Conservation (phyloP, 2,888 invertebrate species). For the Oscheius sp. region DNA sequence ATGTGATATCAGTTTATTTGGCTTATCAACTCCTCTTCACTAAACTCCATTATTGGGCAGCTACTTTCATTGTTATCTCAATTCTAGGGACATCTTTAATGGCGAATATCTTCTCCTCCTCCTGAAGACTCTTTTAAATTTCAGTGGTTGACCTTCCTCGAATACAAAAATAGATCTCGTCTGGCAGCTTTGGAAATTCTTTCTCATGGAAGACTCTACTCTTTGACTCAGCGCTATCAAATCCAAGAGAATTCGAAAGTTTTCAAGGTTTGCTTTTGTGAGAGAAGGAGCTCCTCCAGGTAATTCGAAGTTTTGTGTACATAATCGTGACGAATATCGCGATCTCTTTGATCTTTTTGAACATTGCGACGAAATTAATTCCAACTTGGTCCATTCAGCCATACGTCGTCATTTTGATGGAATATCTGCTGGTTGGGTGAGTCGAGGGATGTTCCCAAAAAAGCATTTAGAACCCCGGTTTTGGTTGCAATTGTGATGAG, state of each 20-base stretch:
- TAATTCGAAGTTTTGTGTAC: conserved; percentile 20
- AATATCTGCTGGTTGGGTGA: conserved; percentile 25
- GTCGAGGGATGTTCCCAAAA: not conserved
- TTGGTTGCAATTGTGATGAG: conserved; percentile 18
- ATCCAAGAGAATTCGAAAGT: conserved; percentile 17
- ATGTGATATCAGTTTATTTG: not conserved
- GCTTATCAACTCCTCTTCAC: conserved; percentile 15
- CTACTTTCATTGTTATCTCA: conserved; percentile 6
- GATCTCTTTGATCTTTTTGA: conserved; percentile 3
- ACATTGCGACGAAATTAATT: conserved; percentile 12
- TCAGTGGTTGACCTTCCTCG: conserved; percentile 14
- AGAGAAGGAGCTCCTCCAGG: not conserved
- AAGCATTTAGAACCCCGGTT: conserved; percentile 4
- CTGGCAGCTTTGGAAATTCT: not conserved
- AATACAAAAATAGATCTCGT: not conserved
- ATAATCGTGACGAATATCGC: conserved; percentile 21
- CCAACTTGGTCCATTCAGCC: conserved; percentile 13
- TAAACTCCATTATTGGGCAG: conserved; percentile 7
- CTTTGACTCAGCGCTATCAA: conserved; percentile 21
- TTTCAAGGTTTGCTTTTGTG: not conserved
- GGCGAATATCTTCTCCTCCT: not conserved
- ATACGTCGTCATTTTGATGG: conserved; percentile 22
- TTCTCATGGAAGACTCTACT: not conserved
- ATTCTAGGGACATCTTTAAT: conserved; percentile 9
- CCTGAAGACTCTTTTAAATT: not conserved